Evolutionary conservation across 2,797 vertebrate genomes (phyloP).

Genomic region (Mormyrops attenuatus): DNA sequence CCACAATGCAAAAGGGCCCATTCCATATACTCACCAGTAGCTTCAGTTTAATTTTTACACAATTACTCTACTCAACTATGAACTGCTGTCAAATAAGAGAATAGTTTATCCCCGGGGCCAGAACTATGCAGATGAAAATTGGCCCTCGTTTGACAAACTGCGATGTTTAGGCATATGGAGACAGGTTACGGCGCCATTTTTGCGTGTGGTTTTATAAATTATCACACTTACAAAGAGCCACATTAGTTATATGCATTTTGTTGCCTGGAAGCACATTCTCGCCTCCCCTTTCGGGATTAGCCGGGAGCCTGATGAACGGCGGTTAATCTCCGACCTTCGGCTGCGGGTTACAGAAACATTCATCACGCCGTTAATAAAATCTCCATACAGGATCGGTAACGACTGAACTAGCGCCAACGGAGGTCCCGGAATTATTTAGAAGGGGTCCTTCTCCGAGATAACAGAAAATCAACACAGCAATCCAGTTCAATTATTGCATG

Average conservation of each 20-base stretch:
- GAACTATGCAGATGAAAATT: neutral
- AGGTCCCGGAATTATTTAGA: neutral
- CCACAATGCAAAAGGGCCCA: neutral
- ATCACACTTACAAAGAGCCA: constrained; percentile 15
- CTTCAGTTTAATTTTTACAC: constrained; percentile 8
- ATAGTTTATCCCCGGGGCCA: neutral
- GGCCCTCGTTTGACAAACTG: neutral
- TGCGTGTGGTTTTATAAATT: constrained; percentile 26
- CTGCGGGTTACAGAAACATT: constrained; percentile 33
- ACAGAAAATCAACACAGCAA: constrained; percentile 29
- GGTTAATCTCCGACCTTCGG: constrained; percentile 40
- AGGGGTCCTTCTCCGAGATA: neutral
- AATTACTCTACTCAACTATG: constrained; percentile 13
- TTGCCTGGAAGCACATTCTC: constrained; percentile 8
- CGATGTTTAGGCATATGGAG: neutral
- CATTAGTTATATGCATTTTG: constrained; percentile 29
- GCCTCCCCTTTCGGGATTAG: constrained; percentile 11
- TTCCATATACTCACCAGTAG: neutral
- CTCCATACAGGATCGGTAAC: neutral
- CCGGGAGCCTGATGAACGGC: constrained; percentile 27
- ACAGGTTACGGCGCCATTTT: constrained; percentile 17
- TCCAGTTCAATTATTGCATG: constrained; percentile 31
- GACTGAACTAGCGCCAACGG: neutral
- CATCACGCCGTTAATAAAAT: constrained; percentile 13
- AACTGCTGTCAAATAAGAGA: neutral